Conservation (phyloP, 2,113 vertebrate genomes). For the Gracilinanus agilis region DNA sequence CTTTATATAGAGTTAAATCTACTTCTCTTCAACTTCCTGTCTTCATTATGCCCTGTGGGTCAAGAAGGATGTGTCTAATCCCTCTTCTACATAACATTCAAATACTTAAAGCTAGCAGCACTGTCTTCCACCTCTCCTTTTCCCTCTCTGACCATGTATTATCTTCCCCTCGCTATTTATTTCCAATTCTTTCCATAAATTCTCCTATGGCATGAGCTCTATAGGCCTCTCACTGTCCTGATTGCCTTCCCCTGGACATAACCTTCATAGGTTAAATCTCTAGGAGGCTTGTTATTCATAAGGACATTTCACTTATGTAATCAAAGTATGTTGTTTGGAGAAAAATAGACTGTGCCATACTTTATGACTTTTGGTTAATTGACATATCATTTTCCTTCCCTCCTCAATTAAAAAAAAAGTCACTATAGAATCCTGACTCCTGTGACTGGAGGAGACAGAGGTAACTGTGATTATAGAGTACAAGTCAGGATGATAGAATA, state of each 20-base stretch:
- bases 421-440: not conserved
- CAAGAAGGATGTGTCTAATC: not conserved
- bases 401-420: not conserved
- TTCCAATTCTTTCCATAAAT: not conserved
- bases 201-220: not conserved
- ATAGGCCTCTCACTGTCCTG: not conserved
- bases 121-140: not conserved
- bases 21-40: not conserved
- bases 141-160: not conserved
- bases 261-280: not conserved
- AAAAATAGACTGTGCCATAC: not conserved
- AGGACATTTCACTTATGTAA: conserved; percentile 15
- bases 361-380: not conserved
- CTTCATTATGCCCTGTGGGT: not conserved
- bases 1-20: not conserved
- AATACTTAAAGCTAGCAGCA: not conserved
- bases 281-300: conserved; percentile 35
- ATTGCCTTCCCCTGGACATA: not conserved
- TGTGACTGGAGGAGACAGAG: not conserved
- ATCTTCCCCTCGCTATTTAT: not conserved
- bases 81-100: not conserved
- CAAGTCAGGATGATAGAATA: not conserved
- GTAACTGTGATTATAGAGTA: not conserved
- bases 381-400: not conserved
- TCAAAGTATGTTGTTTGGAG: not conserved